Conservation (phyloP, 1,140 invertebrate genomes). For the Rhagoletis pomonella region DNA sequence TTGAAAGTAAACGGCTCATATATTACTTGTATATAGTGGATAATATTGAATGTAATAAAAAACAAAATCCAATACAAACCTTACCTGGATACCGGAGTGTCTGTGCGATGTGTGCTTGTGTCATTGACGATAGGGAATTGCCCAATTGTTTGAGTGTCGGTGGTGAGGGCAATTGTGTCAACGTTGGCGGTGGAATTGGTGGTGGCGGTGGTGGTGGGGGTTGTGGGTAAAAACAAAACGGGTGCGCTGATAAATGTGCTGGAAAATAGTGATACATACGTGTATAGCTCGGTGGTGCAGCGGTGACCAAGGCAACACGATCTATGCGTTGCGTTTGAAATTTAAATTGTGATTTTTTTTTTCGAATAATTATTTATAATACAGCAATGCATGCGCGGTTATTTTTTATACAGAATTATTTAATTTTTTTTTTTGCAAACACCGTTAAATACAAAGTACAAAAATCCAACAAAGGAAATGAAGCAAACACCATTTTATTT, state of each 20-base stretch:
- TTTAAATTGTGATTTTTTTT: conserved; percentile 11
- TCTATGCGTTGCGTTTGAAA: conserved; percentile 60
- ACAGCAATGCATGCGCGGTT: background rate
- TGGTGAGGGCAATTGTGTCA: conserved; percentile 67
- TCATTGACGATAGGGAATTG: conserved; percentile 71
- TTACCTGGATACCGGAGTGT: conserved; percentile 73
- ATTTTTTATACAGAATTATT: background rate
- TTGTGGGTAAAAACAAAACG: conserved; percentile 74
- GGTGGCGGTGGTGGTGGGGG: conserved; percentile 69
- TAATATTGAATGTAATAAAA: no score
- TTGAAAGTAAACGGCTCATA: no score
- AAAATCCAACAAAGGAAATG: background rate
- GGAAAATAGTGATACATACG: conserved; percentile 76
- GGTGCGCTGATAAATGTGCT: conserved; percentile 74
- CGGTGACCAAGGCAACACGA: conserved; percentile 75
- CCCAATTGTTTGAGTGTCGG: conserved; percentile 73
- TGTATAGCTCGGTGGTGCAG: conserved; percentile 76
- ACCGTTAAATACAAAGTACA: conserved; percentile 14
- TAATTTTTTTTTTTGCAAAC: background rate
- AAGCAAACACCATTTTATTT: conserved; percentile 35
- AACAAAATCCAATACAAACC: conserved; percentile 52
- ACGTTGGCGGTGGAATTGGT: conserved; percentile 62
- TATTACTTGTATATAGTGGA: no score
- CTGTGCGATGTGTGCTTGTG: conserved; percentile 73
- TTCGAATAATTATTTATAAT: background rate